Conservation (phyloP, 1,140 invertebrate species). For the Psix sp. region DNA sequence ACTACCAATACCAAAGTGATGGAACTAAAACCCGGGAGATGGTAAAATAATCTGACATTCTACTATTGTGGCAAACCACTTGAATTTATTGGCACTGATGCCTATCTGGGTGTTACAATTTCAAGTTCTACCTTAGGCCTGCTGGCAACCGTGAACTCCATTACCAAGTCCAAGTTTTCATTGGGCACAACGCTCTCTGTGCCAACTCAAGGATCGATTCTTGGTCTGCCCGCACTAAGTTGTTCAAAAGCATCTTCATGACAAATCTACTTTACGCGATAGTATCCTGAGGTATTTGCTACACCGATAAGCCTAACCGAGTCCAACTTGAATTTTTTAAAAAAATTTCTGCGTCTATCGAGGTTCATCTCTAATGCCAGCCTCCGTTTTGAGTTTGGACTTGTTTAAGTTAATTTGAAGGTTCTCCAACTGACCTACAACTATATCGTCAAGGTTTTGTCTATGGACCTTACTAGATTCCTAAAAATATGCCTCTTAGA, state of each 20-base stretch:
- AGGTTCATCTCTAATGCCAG: background rate
- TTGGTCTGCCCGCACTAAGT: background rate
- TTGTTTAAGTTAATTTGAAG: background rate
- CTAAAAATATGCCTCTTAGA: background rate
- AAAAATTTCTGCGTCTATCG: conserved; percentile 1
- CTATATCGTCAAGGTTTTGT: background rate
- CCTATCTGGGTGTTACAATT: conserved; percentile 2
- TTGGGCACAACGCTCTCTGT: background rate
- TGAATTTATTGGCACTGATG: conserved; percentile 1
- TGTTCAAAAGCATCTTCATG: background rate
- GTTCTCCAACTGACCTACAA: background rate
- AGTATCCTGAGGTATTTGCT: background rate
- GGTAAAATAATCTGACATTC: background rate
- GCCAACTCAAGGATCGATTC: conserved; percentile 6
- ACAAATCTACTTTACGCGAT: conserved; percentile 4
- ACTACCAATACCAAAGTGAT: conserved; percentile 5
- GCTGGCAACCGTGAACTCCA: background rate
- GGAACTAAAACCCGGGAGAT: background rate
- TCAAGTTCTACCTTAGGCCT: background rate
- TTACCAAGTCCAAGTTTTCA: conserved; percentile 4
- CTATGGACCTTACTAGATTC: background rate
- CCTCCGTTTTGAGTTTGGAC: background rate
- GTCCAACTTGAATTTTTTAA: background rate
- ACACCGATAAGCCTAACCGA: conserved; percentile 3
- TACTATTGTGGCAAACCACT: background rate